Evolutionary conservation across 1,140 invertebrate species (phyloP), one percentile per base, ranked within the genome.

Genomic region (Drosophila setifemur): DNA sequence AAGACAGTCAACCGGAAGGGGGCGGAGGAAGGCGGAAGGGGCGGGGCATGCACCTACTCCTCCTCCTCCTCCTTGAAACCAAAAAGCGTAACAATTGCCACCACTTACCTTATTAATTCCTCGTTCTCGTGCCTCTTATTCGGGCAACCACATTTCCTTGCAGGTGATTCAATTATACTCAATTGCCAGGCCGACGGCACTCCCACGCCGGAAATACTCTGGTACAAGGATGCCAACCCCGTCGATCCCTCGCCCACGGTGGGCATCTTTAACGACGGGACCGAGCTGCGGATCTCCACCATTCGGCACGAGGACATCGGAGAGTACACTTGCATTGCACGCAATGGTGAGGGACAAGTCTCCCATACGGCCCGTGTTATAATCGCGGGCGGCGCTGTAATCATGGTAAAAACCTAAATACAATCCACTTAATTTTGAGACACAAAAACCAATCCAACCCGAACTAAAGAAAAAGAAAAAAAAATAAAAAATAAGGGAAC

Each of bases 151-250:
- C 60, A 45, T 57, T 70, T 76, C 44, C 57, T 71, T 90, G 35
- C 79, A 93, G 97, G 97, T 66, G 97, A 98, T 92, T 96, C 96
- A 61, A 97, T 98, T 89, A 97, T 97, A 89, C 94, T 99, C 74
- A 97, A 97, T 92, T 98, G 97, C 92, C 96, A 98, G 91, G 97
- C 97, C 11, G 96, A 96, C 91, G 97, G 97, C 61, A 98, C 96
- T 26, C 96, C 96, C 43, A 95, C 95, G 47, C 96, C 96, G 19
- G 96, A 97, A 92, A 97, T 97, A 76, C 92, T 97, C 40, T 98
- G 96, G 89, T 97, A 96, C 91, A 97, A 97, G 92, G 96, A 97
- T 91, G 95, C 95, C 58, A 96, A 95, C 91, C 96, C 96, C 28
- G 95, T 98, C 66, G 95, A 97, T 90, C 95, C 95, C 25, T 96